Conservation (phyloP, 2,888 invertebrate genomes). For the Lathronympha strigana region DNA sequence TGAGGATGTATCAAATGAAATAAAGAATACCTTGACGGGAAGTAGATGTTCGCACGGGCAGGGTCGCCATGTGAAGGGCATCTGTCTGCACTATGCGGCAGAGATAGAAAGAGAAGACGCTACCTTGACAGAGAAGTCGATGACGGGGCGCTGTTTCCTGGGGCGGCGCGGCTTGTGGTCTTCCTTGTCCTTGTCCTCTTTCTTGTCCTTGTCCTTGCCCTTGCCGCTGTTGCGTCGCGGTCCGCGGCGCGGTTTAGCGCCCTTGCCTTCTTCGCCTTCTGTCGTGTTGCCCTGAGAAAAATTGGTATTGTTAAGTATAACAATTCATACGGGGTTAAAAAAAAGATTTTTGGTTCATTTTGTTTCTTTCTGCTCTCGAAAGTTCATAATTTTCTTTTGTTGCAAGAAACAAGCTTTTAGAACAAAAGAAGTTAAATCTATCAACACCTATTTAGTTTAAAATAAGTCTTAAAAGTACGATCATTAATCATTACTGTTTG, state of each 20-base stretch:
- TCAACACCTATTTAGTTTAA: too few relatives aligned
- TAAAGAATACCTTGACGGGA: too few relatives aligned
- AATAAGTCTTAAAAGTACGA: too few relatives aligned
- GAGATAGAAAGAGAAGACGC: not conserved
- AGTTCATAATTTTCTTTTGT: too few relatives aligned
- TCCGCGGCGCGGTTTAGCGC: constrained; percentile 60
- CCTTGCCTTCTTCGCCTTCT: constrained; percentile 70
- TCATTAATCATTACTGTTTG: too few relatives aligned
- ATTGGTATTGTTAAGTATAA: too few relatives aligned
- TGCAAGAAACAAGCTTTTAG: too few relatives aligned
- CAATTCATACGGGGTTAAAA: too few relatives aligned
- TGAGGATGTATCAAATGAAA: too few relatives aligned
- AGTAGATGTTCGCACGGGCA: not conserved
- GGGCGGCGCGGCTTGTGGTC: constrained; percentile 63
- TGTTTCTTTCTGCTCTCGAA: too few relatives aligned
- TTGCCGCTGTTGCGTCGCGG: constrained; percentile 69
- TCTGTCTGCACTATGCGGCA: not conserved
- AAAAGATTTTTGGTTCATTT: too few relatives aligned
- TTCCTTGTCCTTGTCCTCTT: constrained; percentile 58
- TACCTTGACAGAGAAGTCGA: constrained; percentile 85
- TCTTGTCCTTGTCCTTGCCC: constrained; percentile 68
- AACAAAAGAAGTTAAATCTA: too few relatives aligned
- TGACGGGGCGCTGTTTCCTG: constrained; percentile 70
- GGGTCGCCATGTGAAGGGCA: not conserved
- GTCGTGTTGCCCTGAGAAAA: constrained; percentile 61